Evolutionary conservation across 2,113 vertebrate genomes (phyloP).

Genomic region (Daubentonia madagascariensis): DNA sequence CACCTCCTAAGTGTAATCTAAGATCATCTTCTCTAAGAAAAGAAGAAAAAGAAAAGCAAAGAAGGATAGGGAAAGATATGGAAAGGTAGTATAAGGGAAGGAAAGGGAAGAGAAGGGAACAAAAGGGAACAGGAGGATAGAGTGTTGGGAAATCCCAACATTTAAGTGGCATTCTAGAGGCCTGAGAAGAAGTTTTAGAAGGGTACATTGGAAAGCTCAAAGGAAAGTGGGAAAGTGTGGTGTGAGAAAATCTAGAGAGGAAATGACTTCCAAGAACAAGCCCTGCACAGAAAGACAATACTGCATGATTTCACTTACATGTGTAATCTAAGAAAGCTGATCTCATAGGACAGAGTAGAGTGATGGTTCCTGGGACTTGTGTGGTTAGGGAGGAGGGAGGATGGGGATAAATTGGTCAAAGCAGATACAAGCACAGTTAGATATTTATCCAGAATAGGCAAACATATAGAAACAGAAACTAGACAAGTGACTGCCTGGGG

Average conservation of each 20-base stretch:
- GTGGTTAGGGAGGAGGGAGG: background rate
- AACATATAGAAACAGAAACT: background rate
- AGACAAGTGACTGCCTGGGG: background rate
- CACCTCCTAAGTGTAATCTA: background rate
- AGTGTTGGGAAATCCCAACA: background rate
- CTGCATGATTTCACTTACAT: background rate
- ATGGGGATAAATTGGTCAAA: background rate
- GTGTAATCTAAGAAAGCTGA: background rate
- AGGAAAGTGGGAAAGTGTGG: background rate
- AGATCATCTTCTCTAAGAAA: background rate
- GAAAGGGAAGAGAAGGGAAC: too few species aligned
- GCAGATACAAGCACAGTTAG: background rate
- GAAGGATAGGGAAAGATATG: background rate
- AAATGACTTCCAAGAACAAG: background rate
- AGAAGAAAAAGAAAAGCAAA: background rate
- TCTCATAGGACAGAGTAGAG: background rate
- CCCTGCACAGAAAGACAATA: background rate
- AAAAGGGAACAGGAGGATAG: background rate
- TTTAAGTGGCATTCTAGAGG: background rate
- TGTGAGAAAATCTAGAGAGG: background rate
- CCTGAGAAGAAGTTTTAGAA: background rate
- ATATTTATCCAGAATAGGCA: background rate
- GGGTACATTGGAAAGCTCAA: background rate
- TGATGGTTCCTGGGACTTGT: background rate
- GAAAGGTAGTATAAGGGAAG: background rate